Percentiles rank a stretch among this genome's conserved stretches.
Evolutionary conservation across 2,888 invertebrate species (phyloP).

Genomic region (Tachina fera): DNA sequence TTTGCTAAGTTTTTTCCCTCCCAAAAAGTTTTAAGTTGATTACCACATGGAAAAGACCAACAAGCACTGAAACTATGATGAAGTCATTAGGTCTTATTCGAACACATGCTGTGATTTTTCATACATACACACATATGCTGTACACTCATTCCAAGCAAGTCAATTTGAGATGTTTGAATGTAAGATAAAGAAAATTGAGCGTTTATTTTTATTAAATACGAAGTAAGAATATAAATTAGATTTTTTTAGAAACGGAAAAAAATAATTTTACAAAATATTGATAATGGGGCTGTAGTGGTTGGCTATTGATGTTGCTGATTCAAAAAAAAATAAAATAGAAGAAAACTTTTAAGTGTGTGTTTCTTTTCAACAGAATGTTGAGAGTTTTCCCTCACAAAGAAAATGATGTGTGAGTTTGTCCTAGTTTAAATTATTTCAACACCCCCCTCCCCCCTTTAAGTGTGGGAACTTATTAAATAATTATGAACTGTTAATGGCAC

Average conservation of each 20-base stretch:
- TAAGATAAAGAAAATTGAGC: not conserved
- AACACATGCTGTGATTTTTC: conserved; percentile 64
- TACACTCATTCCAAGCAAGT: not conserved
- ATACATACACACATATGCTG: not conserved
- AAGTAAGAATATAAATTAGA: not conserved
- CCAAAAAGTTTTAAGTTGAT: conserved; percentile 39
- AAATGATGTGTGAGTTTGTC: conserved; percentile 4
- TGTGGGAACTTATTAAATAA: conserved; percentile 44
- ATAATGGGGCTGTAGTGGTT: not conserved
- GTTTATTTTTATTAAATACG: not conserved
- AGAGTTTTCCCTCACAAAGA: not conserved
- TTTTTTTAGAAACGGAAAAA: not conserved
- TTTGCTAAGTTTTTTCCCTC: conserved; percentile 34
- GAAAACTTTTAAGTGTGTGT: not conserved
- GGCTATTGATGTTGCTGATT: too few relatives aligned
- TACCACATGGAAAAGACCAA: conserved; percentile 33
- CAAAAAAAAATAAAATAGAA: too few relatives aligned
- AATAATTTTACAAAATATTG: conserved; percentile 1
- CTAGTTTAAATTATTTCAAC: not conserved
- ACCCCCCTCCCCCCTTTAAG: too few relatives aligned
- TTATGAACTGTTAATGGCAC: conserved; percentile 31
- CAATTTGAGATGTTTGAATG: not conserved
- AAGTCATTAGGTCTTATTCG: conserved; percentile 56
- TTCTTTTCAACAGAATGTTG: not conserved
- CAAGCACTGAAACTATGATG: conserved; percentile 30